These are phyloP conservation scores for Lipophrys pholis DNA, from an alignment of 2,113 vertebrate genomes.

Conservation along the genomic window DNA sequence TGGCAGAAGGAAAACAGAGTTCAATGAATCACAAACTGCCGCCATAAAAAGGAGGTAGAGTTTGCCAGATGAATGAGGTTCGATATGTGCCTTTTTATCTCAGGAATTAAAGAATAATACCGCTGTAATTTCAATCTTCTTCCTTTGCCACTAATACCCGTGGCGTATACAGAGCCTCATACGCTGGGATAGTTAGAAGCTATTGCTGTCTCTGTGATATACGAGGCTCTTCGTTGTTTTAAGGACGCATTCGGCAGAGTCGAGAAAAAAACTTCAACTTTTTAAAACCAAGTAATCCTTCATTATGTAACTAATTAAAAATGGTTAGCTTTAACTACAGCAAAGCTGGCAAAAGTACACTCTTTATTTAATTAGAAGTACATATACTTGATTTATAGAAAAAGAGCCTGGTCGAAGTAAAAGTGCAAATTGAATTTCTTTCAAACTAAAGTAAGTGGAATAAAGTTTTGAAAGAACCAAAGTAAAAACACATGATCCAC, in stretches of 20 bases:
- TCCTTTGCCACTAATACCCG: background rate
- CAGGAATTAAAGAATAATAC: constrained; percentile 36
- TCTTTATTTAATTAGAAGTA: too few relatives aligned
- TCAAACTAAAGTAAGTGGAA: too few relatives aligned
- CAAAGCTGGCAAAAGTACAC: too few relatives aligned
- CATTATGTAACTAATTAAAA: constrained; percentile 4
- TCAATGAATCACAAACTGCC: constrained; percentile 23
- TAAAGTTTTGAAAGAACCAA: too few relatives aligned
- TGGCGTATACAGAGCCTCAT: background rate
- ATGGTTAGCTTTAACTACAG: background rate
- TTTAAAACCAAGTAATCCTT: constrained; percentile 11
- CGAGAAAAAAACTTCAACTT: constrained; percentile 9
- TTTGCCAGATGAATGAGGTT: constrained; percentile 16
- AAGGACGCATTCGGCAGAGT: constrained; percentile 3
- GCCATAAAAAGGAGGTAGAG: constrained; percentile 8
- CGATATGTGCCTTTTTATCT: constrained; percentile 13
- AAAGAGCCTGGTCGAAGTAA: too few relatives aligned
- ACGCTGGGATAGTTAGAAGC: too few relatives aligned
- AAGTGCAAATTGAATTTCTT: too few relatives aligned
- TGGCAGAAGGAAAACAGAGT: background rate
- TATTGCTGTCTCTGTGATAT: background rate
- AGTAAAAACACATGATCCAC: too few relatives aligned
- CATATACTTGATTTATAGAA: too few relatives aligned
- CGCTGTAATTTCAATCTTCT: constrained; percentile 20
- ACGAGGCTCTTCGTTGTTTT: background rate